Percentiles rank a stretch among this genome's conserved stretches.
Conservation (phyloP, 1,140 invertebrate genomes). For the Meteorus sp. region DNA sequence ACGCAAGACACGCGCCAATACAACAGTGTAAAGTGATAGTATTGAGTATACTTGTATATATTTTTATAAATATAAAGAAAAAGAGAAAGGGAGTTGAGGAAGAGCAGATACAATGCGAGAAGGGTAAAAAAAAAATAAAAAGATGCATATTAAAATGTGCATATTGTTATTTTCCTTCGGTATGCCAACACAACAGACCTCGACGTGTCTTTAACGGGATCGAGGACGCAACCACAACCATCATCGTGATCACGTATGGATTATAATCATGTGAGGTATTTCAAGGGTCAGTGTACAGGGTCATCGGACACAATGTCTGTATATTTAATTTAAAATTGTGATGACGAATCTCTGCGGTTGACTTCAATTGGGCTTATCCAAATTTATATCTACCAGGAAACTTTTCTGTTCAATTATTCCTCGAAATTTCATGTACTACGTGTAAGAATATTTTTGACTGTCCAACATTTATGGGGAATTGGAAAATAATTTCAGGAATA, state of each 20-base stretch:
- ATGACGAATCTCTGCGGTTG: neutral
- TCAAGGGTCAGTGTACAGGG: neutral
- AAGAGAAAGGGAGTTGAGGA: neutral
- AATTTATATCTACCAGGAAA: no score
- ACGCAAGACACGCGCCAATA: neutral
- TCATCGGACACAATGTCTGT: constrained; percentile 14
- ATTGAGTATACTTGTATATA: neutral
- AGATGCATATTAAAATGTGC: neutral
- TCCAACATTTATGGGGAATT: no score
- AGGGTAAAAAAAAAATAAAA: constrained; percentile 5
- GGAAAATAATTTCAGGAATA: no score
- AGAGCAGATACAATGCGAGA: neutral
- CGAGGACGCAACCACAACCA: constrained; percentile 3
- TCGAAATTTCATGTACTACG: no score
- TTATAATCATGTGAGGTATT: constrained; percentile 13
- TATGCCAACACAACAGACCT: neutral
- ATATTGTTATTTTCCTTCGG: neutral
- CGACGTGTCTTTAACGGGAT: neutral
- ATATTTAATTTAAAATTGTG: constrained; percentile 9
- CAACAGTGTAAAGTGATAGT: neutral
- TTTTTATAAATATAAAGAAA: no score
- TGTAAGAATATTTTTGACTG: no score
- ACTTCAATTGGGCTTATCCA: neutral
- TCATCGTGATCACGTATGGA: neutral
- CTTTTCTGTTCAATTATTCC: no score